Evolutionary conservation across 2,888 invertebrate genomes (phyloP), one percentile per base, ranked within the genome.

Genomic region (Pheosia gnoma): DNA sequence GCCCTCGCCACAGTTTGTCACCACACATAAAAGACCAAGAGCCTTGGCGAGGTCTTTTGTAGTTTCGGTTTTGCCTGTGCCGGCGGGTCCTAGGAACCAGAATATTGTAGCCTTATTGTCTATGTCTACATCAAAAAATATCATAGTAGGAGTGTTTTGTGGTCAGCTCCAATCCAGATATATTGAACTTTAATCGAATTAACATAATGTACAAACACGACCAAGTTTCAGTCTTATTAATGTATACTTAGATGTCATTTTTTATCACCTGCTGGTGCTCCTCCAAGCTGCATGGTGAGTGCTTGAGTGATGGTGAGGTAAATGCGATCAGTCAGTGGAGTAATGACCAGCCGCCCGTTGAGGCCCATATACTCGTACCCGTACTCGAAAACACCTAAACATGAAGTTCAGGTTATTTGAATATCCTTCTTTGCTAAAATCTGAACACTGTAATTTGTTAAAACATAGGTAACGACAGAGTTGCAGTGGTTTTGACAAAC

Each of bases 321-420:
- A 77, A 98, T 98, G 64, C 98, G 95, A 86, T 98, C 98, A 0
- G 98, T 98, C 4, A 98, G 91, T 0, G 98, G 98, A 0, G 98
- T 98, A 65, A 98, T 97, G 8, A 98, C 98, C 61, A 98, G 94
- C 52, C 98, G 95, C 0, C 98, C 98, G 85, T 98, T 98, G 9
- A 98, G 89, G 0, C 98, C 98, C 98, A 98, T 98, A 85, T 98
- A 98, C 84, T 98, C 98, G 84, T 98, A 98, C 5, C 98, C 98
- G 79, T 98, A 98, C 66, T 98, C 97, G 83, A 98, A 98, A 37
- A 95, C 90, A 53, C 97, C 97, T 80, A 90, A 25, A 25, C 3
- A 9, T 51, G 8, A 8, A 51, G 25, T 51, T 8, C 0, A 4
- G 47, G 1, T 47, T 51, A 25, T 51, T 25, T 7, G 8, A 6